phyloP scores from a whole-genome alignment of 53 echinoderm and acorn worm species.

The Luidia sarsii region DNA sequence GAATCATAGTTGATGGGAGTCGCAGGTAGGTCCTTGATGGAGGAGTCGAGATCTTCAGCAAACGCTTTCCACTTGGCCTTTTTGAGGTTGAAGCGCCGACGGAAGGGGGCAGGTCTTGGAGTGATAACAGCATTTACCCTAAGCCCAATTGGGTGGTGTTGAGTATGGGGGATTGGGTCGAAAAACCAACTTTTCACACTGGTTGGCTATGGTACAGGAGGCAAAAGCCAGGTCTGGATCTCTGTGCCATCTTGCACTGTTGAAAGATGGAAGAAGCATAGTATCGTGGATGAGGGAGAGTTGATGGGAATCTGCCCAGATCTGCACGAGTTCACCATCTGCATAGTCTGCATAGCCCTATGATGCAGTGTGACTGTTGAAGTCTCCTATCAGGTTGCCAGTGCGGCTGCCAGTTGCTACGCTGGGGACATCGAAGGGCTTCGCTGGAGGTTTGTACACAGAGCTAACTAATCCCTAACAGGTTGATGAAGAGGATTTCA shows the following conservation, averaged over 20 bases:
- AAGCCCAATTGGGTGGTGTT: slow-evolving; percentile 64
- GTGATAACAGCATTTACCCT: slow-evolving; percentile 51
- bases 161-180: slow-evolving; percentile 56
- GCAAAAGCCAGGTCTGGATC: slow-evolving; percentile 56
- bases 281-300: slow-evolving; percentile 59
- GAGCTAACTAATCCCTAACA: too few relatives aligned
- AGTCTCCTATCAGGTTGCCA: slow-evolving; percentile 37
- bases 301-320: slow-evolving; percentile 36
- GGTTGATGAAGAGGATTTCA: too few relatives aligned
- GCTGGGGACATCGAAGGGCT: too few relatives aligned
- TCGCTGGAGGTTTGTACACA: too few relatives aligned
- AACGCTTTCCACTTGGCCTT: slow-evolving; percentile 49
- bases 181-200: slow-evolving; percentile 56
- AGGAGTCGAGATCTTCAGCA: slow-evolving; percentile 45
- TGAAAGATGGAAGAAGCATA: slow-evolving; percentile 61
- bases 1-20: slow-evolving; percentile 18
- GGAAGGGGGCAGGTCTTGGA: slow-evolving; percentile 44
- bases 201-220: slow-evolving; percentile 30
- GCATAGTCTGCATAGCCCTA: slow-evolving; percentile 47
- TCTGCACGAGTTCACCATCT: slow-evolving; percentile 47
- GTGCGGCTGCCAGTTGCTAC: too few relatives aligned
- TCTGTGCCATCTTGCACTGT: slow-evolving; percentile 35
- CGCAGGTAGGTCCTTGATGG: slow-evolving; percentile 34
- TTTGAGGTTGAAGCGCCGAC: slow-evolving; percentile 52
- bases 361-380: slow-evolving; percentile 22